Conservation (phyloP, 2,888 invertebrate genomes). For the Eurytoma adleriae region DNA sequence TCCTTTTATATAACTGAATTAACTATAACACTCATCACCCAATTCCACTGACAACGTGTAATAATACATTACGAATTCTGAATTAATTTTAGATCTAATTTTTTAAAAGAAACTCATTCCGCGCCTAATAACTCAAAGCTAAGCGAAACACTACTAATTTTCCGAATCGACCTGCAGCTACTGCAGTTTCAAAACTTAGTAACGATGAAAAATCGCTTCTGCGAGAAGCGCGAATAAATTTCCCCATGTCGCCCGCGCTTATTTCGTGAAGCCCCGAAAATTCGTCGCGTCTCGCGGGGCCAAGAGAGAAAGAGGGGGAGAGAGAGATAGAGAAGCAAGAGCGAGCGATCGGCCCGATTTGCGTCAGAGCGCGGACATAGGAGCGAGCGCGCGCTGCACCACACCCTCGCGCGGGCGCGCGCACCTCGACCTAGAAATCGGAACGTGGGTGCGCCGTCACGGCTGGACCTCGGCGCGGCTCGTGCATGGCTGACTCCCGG, state of each 20-base stretch:
- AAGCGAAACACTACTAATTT: background rate
- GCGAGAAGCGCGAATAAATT: background rate
- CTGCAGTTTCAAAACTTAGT: too few species aligned
- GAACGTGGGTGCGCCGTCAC: conserved; percentile 61
- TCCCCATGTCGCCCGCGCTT: background rate
- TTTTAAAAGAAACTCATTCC: too few species aligned
- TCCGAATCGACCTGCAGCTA: too few species aligned
- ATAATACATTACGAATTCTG: too few species aligned
- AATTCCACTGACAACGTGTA: too few species aligned
- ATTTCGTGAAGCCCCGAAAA: background rate
- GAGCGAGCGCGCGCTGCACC: conserved; percentile 55
- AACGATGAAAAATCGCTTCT: background rate
- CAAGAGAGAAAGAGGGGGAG: conserved; percentile 7
- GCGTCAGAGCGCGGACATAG: conserved; percentile 39
- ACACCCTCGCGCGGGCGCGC: conserved; percentile 58
- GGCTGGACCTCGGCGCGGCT: background rate
- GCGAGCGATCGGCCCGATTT: conserved; percentile 57
- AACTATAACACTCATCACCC: too few species aligned
- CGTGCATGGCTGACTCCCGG: too few species aligned
- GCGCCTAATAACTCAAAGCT: too few species aligned
- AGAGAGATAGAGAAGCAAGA: background rate
- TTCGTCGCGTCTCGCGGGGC: background rate
- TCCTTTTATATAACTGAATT: too few species aligned
- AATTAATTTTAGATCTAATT: too few species aligned
- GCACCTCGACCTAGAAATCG: conserved; percentile 65